phyloP scores from a whole-genome alignment of 2,888 invertebrate species.

The Rhingia rostrata region DNA sequence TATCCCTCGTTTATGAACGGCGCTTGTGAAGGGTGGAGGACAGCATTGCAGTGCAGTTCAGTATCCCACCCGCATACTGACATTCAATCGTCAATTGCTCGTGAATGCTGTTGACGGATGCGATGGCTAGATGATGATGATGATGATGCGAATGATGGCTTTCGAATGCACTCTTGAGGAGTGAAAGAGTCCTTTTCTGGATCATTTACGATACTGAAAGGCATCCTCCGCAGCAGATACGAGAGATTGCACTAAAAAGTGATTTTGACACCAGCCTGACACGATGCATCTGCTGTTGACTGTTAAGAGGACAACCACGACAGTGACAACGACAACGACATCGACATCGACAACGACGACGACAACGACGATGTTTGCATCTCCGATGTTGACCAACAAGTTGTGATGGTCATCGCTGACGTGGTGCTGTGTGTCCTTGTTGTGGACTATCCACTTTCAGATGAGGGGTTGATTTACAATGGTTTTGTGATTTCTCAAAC shows the following conservation, averaged over 20 bases:
- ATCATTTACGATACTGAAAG: constrained; percentile 52
- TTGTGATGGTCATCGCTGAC: constrained; percentile 27
- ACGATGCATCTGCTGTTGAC: constrained; percentile 41
- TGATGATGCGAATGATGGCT: constrained; percentile 37
- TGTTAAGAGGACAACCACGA: constrained; percentile 21
- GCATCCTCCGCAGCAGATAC: constrained; percentile 27
- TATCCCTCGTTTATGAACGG: constrained; percentile 22
- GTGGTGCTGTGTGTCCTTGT: constrained; percentile 11
- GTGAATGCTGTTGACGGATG: constrained; percentile 38
- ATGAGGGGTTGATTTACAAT: constrained; percentile 24
- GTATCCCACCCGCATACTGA: not conserved
- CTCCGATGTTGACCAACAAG: constrained; percentile 45
- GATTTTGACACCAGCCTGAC: constrained; percentile 55
- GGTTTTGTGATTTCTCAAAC: constrained; percentile 18
- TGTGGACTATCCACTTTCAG: not conserved
- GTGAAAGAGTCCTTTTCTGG: constrained; percentile 46
- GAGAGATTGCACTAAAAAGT: constrained; percentile 50
- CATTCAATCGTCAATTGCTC: constrained; percentile 44
- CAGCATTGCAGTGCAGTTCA: not conserved
- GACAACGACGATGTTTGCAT: constrained; percentile 28
- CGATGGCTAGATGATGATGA: constrained; percentile 24
- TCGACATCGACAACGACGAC: not conserved
- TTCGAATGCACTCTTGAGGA: constrained; percentile 38
- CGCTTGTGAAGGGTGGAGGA: not conserved
- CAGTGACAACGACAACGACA: not conserved